phyloP scores from a whole-genome alignment of 2,888 invertebrate genomes.

The Caenorhabditis angaria region DNA sequence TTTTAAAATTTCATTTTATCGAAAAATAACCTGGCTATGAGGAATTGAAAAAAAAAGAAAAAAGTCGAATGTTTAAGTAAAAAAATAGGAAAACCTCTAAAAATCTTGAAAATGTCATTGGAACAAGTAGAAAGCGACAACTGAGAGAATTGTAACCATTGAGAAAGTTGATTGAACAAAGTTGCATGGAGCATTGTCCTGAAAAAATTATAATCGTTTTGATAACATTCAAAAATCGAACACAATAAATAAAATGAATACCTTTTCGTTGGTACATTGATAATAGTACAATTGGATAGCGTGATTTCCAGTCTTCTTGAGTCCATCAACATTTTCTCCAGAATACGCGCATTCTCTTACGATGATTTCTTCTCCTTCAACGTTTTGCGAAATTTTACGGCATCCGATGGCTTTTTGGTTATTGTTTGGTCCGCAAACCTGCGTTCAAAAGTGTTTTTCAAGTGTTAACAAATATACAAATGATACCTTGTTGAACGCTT shows the following conservation, averaged over 20 bases:
- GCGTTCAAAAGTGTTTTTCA: background rate
- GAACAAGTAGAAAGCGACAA: conserved; percentile 29
- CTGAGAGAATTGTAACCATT: conserved; percentile 22
- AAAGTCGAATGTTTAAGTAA: conserved; percentile 8
- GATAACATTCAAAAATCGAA: too few relatives aligned
- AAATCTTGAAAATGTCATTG: conserved; percentile 21
- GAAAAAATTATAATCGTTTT: conserved; percentile 12
- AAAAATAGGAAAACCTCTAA: background rate
- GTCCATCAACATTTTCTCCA: conserved; percentile 58
- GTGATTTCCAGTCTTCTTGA: conserved; percentile 68
- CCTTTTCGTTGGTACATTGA: conserved; percentile 72
- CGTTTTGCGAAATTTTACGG: conserved; percentile 65
- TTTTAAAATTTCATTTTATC: conserved; percentile 17
- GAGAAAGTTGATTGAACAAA: conserved; percentile 27
- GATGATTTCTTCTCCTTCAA: conserved; percentile 50
- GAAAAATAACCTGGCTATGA: conserved; percentile 19
- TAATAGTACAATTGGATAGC: conserved; percentile 70
- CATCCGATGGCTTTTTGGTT: conserved; percentile 61
- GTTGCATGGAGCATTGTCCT: conserved; percentile 40
- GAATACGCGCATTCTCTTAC: conserved; percentile 69
- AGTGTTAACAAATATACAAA: conserved; percentile 8
- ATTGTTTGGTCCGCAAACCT: conserved; percentile 45
- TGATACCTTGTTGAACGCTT: conserved; percentile 51
- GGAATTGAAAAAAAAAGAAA: background rate
- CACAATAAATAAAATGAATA: conserved; percentile 11